Percentiles rank a stretch among this genome's conserved stretches.
Conservation (phyloP, 2,888 invertebrate species). For the Theretra japonica region DNA sequence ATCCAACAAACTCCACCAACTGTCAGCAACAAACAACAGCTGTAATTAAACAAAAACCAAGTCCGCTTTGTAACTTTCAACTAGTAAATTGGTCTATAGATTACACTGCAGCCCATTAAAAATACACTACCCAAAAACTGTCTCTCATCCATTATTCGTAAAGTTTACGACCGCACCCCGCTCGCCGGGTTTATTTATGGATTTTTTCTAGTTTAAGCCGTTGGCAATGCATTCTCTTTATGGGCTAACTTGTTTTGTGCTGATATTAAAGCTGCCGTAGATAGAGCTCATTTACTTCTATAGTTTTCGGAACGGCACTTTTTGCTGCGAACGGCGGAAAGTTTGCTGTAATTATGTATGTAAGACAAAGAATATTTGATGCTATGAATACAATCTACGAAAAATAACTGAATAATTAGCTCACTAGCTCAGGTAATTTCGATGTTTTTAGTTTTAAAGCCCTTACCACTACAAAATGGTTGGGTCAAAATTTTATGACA, state of each 20-base stretch:
- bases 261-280: constrained; percentile 1
- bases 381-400: too few species aligned
- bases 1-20: too few species aligned
- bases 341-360: too few species aligned
- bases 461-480: too few species aligned
- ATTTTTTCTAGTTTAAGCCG: constrained; percentile 40
- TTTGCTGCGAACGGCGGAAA: not conserved
- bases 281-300: constrained; percentile 3
- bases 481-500: too few species aligned
- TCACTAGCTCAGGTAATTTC: too few species aligned
- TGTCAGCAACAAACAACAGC: too few species aligned
- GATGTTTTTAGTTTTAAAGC: too few species aligned
- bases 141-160: constrained; percentile 45
- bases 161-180: constrained; percentile 42
- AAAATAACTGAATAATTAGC: too few species aligned
- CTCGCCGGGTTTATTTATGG: constrained; percentile 34
- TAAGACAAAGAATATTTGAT: too few species aligned
- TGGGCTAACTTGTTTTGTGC: constrained; percentile 38
- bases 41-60: not conserved
- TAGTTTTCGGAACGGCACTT: not conserved
- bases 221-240: constrained; percentile 50
- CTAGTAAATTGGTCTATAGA: constrained; percentile 25
- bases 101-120: constrained; percentile 31
- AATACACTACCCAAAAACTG: constrained; percentile 33
- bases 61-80: not conserved